These are phyloP conservation scores for Sinella curviseta DNA, from an alignment of 1,140 invertebrate genomes.

Conservation along the genomic window DNA sequence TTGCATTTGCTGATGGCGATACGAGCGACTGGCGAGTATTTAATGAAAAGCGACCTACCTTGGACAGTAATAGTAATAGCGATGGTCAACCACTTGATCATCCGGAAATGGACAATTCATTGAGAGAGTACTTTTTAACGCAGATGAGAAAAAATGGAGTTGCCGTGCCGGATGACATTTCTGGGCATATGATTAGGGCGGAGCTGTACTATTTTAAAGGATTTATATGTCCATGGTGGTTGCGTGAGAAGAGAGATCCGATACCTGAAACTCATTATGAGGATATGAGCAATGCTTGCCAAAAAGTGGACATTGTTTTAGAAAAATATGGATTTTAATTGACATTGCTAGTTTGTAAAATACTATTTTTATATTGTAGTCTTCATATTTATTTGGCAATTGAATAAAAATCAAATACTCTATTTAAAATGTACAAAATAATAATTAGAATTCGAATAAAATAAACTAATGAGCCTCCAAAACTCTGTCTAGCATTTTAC, in stretches of 20 bases:
- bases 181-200: background rate
- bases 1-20: background rate
- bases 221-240: conserved; percentile 18
- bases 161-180: background rate
- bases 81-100: background rate
- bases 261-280: background rate
- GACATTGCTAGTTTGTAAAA: too few species aligned
- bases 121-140: background rate
- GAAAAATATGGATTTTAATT: conserved; percentile 24
- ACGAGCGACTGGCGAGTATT: background rate
- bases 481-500: background rate
- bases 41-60: background rate
- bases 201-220: conserved; percentile 24
- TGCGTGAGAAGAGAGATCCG: conserved; percentile 9
- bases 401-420: too few species aligned
- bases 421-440: background rate
- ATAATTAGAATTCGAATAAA: background rate
- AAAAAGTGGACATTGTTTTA: background rate
- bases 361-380: background rate
- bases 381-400: background rate
- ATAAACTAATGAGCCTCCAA: background rate
- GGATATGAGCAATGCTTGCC: background rate
- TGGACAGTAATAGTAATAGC: background rate
- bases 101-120: background rate
- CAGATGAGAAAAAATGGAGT: background rate